Evolutionary conservation across 2,888 invertebrate genomes (phyloP).

Genomic region (Ptilodon capucinus): DNA sequence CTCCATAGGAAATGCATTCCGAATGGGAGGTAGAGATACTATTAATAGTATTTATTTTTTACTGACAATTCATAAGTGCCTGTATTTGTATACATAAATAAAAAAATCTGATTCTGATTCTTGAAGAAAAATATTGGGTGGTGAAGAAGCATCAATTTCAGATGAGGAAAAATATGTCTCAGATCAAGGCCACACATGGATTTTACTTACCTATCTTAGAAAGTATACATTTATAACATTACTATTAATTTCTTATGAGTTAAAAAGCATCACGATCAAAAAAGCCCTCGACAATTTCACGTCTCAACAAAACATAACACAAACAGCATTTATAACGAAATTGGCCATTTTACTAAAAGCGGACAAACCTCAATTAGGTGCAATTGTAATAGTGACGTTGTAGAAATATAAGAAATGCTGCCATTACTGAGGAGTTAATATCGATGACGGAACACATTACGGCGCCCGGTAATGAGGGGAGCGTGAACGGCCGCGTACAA

Average conservation of each 20-base stretch:
- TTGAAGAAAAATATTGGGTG: no score
- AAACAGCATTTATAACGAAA: constrained; percentile 70
- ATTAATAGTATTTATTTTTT: no score
- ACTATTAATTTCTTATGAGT: background rate
- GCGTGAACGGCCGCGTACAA: constrained; percentile 71
- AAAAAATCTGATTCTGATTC: no score
- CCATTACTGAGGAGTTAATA: constrained; percentile 77
- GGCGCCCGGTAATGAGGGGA: constrained; percentile 66
- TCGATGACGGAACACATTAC: constrained; percentile 81
- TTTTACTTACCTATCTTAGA: no score
- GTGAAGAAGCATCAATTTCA: background rate
- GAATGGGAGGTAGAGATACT: no score
- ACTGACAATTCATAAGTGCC: no score
- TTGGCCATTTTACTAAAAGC: constrained; percentile 80
- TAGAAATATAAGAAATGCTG: constrained; percentile 66
- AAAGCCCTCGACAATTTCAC: constrained; percentile 48
- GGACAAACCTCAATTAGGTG: constrained; percentile 75
- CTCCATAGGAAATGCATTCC: no score
- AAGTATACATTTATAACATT: background rate
- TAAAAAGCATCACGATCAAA: constrained; percentile 24
- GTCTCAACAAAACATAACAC: constrained; percentile 43
- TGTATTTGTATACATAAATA: no score
- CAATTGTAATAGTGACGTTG: constrained; percentile 75
- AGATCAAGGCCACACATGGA: no score
- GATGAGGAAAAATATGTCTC: background rate